Base-by-base conservation (phyloP, 2,797 vertebrate genomes). In the Ctenopoma multispine region DNA sequence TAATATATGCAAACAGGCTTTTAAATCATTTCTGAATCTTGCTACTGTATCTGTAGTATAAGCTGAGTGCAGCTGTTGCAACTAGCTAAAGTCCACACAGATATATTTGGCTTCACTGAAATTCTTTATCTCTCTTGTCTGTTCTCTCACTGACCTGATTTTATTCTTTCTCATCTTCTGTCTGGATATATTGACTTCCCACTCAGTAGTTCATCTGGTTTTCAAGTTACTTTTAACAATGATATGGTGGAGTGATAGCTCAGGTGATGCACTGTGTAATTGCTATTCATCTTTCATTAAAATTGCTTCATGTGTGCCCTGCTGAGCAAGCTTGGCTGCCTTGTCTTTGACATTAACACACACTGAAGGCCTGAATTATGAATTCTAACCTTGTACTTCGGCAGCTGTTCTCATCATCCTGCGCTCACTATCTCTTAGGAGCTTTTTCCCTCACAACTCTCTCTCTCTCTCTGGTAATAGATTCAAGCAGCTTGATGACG, bases 401-500 rank as follows among this genome's bases (percentile, higher is more conserved):
- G 87, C 90, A 89, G 88, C 90, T 92, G 87, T 84, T 91, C 86
- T 87, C 85, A 79, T 90, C 83, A 73, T 40, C 66, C 79, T 40
- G 80, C 13, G n/a, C 79, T 83, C 78, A 62, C 79, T 63, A 79
- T 87, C 82, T 90, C 82, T 71, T 61, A 63, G 83, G 72, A 75
- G 65, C 48, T 70, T 80, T 84, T 83, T 56, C 38, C 2, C 77
- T 76, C 54, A 15, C 59, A 79, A 63, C 31, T 55, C 72, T 76
- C 70, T 79, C 77, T 71, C 70, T 86, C 75, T 71, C 69, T 87
- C 81, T 82, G 80, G 67, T 90, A 91, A 92, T 89, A 90, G 77
- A 92, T 89, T 92, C 77, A 84, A 91, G 84, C 86, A 79, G 83
- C 76, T 81, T 66, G 69, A 79, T 93, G 90, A 94, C 70, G 89